phyloP scores from a whole-genome alignment of 2,797 vertebrate genomes.

The Pipistrellus kuhlii region DNA sequence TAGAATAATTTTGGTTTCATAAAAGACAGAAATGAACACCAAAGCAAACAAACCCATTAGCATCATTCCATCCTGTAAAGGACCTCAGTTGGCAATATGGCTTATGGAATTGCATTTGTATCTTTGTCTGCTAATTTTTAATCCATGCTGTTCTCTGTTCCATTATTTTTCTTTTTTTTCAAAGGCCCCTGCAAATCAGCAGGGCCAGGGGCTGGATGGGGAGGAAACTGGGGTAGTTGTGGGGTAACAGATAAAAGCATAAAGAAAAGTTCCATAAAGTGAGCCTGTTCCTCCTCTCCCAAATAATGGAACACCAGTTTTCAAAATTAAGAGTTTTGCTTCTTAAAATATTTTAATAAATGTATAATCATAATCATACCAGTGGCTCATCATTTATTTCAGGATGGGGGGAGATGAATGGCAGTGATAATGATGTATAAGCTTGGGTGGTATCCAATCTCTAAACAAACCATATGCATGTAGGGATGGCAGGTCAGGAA shows the following conservation, averaged over 20 bases:
- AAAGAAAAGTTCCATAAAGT: constrained; percentile 68
- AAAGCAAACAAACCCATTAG: constrained; percentile 63
- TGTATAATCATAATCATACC: constrained; percentile 60
- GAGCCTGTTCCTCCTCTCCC: constrained; percentile 67
- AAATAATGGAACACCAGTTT: constrained; percentile 71
- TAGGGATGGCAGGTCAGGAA: not conserved
- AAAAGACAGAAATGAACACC: constrained; percentile 54
- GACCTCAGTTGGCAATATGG: constrained; percentile 48
- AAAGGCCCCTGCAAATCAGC: constrained; percentile 66
- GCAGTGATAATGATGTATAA: not conserved
- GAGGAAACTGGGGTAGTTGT: constrained; percentile 60
- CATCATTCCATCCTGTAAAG: constrained; percentile 54
- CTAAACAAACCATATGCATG: not conserved
- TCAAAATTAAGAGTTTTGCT: constrained; percentile 66
- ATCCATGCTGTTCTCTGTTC: constrained; percentile 53
- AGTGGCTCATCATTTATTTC: constrained; percentile 55
- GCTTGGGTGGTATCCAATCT: constrained; percentile 2
- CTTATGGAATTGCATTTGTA: constrained; percentile 56
- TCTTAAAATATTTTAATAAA: constrained; percentile 83
- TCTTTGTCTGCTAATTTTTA: constrained; percentile 65
- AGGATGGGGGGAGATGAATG: not conserved
- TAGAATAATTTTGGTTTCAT: constrained; percentile 51
- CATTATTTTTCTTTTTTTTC: constrained; percentile 54
- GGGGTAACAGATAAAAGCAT: constrained; percentile 44
- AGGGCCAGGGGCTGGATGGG: constrained; percentile 63